Evolutionary conservation across 2,888 invertebrate genomes (phyloP).

Genomic region (Sturmia bella): DNA sequence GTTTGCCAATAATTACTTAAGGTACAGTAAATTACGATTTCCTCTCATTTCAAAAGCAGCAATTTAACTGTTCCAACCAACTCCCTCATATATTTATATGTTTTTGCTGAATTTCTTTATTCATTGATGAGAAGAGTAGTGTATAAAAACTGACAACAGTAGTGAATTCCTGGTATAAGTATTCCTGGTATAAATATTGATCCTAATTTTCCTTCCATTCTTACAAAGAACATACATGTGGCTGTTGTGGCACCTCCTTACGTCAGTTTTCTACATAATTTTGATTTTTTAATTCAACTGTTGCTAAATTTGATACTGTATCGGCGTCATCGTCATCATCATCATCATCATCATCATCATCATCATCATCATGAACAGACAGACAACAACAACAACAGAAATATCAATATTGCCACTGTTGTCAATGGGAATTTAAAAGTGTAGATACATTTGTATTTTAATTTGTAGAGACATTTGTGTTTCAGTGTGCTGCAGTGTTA

Average conservation of each 20-base stretch:
- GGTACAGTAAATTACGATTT: too few relatives aligned
- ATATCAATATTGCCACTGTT: conserved; percentile 14
- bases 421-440: conserved; percentile 21
- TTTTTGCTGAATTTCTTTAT: too few relatives aligned
- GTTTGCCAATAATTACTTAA: too few relatives aligned
- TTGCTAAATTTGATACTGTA: conserved; percentile 49
- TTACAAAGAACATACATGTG: neutral
- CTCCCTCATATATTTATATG: too few relatives aligned
- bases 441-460: conserved; percentile 19
- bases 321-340: conserved; percentile 51
- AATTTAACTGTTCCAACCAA: too few relatives aligned
- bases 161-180: too few relatives aligned
- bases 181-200: too few relatives aligned
- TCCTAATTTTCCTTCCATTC: too few relatives aligned
- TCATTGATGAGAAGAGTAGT: too few relatives aligned
- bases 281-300: conserved; percentile 41
- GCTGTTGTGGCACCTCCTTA: neutral
- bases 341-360: conserved; percentile 26
- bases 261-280: neutral
- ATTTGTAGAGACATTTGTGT: conserved; percentile 23
- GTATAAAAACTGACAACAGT: too few relatives aligned
- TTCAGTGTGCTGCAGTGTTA: conserved; percentile 8
- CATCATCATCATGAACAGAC: neutral
- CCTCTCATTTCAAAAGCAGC: too few relatives aligned
- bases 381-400: conserved; percentile 13